A percentile compares a stretch with the other conserved stretches of the same genome.
These are phyloP conservation scores for Drosophila fuyamai DNA, from an alignment of 1,140 invertebrate genomes.

Conservation along the genomic window DNA sequence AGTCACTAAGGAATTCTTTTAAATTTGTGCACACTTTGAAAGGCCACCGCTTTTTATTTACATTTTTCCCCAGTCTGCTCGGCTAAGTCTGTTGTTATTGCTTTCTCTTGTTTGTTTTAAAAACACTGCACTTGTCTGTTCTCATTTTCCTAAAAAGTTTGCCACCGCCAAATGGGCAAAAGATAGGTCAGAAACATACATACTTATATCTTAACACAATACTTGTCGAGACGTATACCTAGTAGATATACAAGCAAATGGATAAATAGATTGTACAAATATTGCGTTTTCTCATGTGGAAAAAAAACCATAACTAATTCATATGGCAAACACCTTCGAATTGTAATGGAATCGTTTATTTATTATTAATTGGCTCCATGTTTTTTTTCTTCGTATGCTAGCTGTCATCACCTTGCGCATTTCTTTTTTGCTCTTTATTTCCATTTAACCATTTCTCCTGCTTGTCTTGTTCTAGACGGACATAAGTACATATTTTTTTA, in stretches of 20 bases:
- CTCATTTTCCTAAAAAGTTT: slow-evolving; percentile 27
- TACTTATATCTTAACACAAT: slow-evolving; percentile 10
- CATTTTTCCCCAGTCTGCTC: slow-evolving; percentile 8
- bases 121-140: slow-evolving; percentile 24
- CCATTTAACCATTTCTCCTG: slow-evolving; percentile 10
- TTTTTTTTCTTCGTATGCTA: slow-evolving; percentile 15
- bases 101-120: slow-evolving; percentile 5
- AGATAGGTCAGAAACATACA: slow-evolving; percentile 28
- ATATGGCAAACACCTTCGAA: slow-evolving; percentile 33
- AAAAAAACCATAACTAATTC: slow-evolving; percentile 30
- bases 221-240: slow-evolving; percentile 30
- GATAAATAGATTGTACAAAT: slow-evolving; percentile 28
- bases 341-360: slow-evolving; percentile 41
- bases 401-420: slow-evolving; percentile 37
- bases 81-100: slow-evolving; percentile 9
- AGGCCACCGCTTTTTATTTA: slow-evolving; percentile 4
- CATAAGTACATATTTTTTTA: slow-evolving; percentile 10
- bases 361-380: slow-evolving; percentile 40
- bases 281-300: slow-evolving; percentile 24
- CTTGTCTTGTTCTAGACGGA: slow-evolving; percentile 8
- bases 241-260: slow-evolving; percentile 11
- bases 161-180: slow-evolving; percentile 11
- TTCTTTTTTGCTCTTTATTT: slow-evolving; percentile 13
- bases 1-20: neutral
- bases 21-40: neutral